These are phyloP conservation scores for Aphidius ervi DNA, from an alignment of 1,140 invertebrate genomes.

Conservation along the genomic window DNA sequence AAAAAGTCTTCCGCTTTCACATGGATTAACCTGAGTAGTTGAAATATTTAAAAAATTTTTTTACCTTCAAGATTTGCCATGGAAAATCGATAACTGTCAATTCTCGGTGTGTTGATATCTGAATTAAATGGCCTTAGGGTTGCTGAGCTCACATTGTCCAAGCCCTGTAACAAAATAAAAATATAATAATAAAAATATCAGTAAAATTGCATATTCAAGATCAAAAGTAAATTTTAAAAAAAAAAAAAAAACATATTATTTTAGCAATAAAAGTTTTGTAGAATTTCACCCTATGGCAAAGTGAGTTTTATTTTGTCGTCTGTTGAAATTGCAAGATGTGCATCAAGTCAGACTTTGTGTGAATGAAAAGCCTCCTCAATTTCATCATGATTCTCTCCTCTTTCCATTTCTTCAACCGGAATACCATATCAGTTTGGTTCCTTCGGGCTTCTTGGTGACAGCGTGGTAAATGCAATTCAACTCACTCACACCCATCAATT, in stretches of 20 bases:
- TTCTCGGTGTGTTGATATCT: conserved; percentile 65
- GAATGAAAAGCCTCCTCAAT: conserved; percentile 7
- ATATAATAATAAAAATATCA: conserved; percentile 17
- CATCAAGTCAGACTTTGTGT: conserved; percentile 1
- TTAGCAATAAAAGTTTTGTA: not conserved
- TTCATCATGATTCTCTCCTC: conserved; percentile 13
- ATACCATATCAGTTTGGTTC: conserved; percentile 15
- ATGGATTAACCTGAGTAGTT: no score
- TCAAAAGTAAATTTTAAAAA: not conserved
- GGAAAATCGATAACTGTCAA: conserved; percentile 84
- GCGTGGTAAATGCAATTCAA: conserved; percentile 20
- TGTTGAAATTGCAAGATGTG: conserved; percentile 7
- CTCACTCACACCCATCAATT: conserved; percentile 18
- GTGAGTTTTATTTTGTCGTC: not conserved
- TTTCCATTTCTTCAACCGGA: not conserved
- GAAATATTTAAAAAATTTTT: conserved; percentile 1
- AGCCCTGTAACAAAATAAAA: conserved; percentile 55
- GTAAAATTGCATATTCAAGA: not conserved
- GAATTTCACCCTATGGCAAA: no score
- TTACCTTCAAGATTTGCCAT: conserved; percentile 86
- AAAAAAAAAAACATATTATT: not conserved
- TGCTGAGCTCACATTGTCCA: conserved; percentile 60
- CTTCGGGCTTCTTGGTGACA: conserved; percentile 12
- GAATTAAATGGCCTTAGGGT: conserved; percentile 57
- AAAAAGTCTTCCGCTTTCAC: no score